A percentile compares a stretch with the other conserved stretches of the same genome.
Evolutionary conservation across 2,797 vertebrate species (phyloP).

Genomic region (Enteromius anoplus): DNA sequence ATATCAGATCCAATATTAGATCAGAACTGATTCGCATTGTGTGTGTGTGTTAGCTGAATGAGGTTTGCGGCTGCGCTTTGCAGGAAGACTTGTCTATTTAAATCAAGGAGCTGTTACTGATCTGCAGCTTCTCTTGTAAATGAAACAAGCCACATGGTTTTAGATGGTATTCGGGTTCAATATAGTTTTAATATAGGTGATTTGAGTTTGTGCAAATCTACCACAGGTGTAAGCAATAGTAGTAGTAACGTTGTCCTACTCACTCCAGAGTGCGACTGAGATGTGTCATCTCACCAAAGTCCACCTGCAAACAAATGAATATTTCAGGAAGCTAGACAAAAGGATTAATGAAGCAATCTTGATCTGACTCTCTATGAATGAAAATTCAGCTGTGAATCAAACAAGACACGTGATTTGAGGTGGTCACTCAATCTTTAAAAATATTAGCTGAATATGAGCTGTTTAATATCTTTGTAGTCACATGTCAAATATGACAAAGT

Average conservation of each 20-base stretch:
- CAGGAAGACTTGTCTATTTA: slow-evolving; percentile 51
- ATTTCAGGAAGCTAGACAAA: background rate
- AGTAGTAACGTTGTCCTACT: background rate
- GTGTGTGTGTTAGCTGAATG: slow-evolving; percentile 22
- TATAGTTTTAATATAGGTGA: background rate
- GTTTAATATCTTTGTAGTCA: no score
- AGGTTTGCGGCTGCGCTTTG: slow-evolving; percentile 18
- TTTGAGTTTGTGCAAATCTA: background rate
- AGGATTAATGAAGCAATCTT: background rate
- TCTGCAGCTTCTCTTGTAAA: slow-evolving; percentile 38
- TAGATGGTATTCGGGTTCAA: background rate
- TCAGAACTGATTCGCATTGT: slow-evolving; percentile 22
- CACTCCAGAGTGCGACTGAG: background rate
- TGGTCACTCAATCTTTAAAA: no score
- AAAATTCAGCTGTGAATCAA: background rate
- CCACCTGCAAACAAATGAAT: background rate
- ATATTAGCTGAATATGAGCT: no score
- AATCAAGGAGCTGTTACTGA: slow-evolving; percentile 62
- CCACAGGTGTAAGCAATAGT: background rate
- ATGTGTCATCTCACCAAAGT: background rate
- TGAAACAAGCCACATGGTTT: background rate
- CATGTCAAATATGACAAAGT: no score
- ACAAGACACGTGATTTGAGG: background rate
- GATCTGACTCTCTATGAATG: background rate
- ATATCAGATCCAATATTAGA: slow-evolving; percentile 20